phyloP scores from a whole-genome alignment of 2,797 vertebrate genomes.

The Eulemur mongoz region DNA sequence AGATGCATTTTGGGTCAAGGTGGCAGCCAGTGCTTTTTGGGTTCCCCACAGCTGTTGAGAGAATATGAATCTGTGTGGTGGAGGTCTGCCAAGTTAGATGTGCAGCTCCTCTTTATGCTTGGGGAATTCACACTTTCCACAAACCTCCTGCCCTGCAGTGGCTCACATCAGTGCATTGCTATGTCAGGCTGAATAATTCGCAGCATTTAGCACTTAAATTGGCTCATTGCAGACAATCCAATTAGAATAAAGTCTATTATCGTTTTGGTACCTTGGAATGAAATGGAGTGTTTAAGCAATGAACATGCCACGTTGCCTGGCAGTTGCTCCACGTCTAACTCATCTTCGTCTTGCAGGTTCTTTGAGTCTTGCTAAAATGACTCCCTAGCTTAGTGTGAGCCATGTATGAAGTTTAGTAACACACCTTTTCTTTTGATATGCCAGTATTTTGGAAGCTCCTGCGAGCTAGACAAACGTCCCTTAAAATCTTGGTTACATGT shows the following conservation, averaged over 20 bases:
- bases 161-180: slow-evolving; percentile 92
- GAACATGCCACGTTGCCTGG: slow-evolving; percentile 70
- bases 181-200: slow-evolving; percentile 94
- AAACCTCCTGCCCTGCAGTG: slow-evolving; percentile 85
- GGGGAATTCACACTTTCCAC: slow-evolving; percentile 80
- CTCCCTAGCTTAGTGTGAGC: background rate
- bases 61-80: slow-evolving; percentile 78
- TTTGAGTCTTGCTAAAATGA: background rate
- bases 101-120: slow-evolving; percentile 81
- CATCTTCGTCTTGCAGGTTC: slow-evolving; percentile 57
- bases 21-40: slow-evolving; percentile 79
- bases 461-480: background rate
- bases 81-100: slow-evolving; percentile 84
- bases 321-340: slow-evolving; percentile 33
- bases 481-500: slow-evolving; percentile 7
- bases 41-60: slow-evolving; percentile 82
- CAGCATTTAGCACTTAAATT: slow-evolving; percentile 93
- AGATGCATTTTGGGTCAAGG: slow-evolving; percentile 83
- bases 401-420: background rate
- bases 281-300: slow-evolving; percentile 82
- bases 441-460: background rate
- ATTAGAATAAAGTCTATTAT: slow-evolving; percentile 90
- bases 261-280: slow-evolving; percentile 88
- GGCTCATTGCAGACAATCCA: slow-evolving; percentile 90
- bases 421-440: slow-evolving; percentile 31